phyloP scores from a whole-genome alignment of 1,140 invertebrate species.

The Chlorops oryzae region DNA sequence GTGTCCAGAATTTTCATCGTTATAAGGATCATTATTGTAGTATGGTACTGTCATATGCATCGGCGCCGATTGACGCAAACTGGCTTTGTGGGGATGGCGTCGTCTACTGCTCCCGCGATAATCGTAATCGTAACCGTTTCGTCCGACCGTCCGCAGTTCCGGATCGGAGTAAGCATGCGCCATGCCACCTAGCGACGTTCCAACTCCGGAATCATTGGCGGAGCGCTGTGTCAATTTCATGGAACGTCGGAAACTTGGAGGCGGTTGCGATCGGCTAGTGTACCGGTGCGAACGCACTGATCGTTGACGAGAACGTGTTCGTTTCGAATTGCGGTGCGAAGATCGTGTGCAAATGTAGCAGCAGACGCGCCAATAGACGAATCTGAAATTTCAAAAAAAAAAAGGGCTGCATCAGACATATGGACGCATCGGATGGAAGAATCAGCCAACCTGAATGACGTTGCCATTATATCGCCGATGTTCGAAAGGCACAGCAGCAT shows the following conservation, averaged over 20 bases:
- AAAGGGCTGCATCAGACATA: no score
- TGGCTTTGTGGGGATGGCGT: conserved; percentile 19
- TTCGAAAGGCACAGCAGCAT: conserved; percentile 92
- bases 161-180: conserved; percentile 54
- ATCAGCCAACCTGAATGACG: conserved; percentile 68
- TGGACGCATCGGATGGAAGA: no score
- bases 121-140: conserved; percentile 28
- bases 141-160: conserved; percentile 46
- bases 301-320: conserved; percentile 28
- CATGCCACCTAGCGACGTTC: conserved; percentile 46
- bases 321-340: conserved; percentile 57
- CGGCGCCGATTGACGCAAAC: background rate
- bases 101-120: conserved; percentile 21
- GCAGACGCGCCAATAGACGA: conserved; percentile 83
- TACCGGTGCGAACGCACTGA: conserved; percentile 25
- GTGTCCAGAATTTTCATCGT: conserved; percentile 22
- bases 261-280: conserved; percentile 46
- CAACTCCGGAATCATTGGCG: conserved; percentile 50
- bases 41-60: conserved; percentile 7
- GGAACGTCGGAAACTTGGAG: conserved; percentile 49
- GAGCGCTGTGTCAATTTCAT: conserved; percentile 65
- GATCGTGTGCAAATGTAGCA: conserved; percentile 81
- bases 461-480: conserved; percentile 93
- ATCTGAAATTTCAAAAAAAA: conserved; percentile 53
- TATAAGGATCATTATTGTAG: conserved; percentile 34